Evolutionary conservation across 2,888 invertebrate species (phyloP).

Genomic region (Oasisia sp.): DNA sequence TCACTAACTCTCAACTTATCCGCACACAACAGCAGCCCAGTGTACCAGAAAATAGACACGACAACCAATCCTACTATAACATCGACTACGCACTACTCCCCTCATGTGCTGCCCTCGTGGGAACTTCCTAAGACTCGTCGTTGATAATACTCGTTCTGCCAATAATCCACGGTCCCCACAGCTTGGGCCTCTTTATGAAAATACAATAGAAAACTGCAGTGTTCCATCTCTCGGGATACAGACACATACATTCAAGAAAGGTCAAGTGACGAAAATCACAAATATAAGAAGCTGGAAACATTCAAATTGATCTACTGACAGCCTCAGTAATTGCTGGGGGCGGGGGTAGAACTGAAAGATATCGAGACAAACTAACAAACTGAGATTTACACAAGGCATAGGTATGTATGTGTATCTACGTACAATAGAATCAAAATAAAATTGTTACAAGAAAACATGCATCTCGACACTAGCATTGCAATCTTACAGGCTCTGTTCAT

Average conservation of each 20-base stretch:
- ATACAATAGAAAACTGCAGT: slow-evolving; percentile 17
- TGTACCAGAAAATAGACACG: neutral
- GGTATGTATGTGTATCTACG: neutral
- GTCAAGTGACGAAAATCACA: neutral
- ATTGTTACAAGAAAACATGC: neutral
- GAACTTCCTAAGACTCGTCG: neutral
- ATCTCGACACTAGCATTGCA: neutral
- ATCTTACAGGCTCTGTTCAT: neutral
- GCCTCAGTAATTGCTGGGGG: neutral
- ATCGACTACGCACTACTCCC: neutral
- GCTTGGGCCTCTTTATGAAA: neutral
- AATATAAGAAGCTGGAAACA: neutral
- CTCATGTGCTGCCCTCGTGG: neutral
- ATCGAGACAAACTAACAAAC: neutral
- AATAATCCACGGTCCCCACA: neutral
- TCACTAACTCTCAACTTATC: neutral
- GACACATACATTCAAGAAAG: neutral
- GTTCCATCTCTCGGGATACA: neutral
- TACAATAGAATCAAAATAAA: neutral
- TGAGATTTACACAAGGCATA: neutral
- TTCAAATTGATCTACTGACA: neutral
- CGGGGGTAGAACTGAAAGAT: neutral
- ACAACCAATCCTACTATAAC: neutral
- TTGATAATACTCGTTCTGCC: neutral
- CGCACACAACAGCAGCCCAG: neutral